Evolutionary conservation across 1,140 invertebrate species (phyloP).

Genomic region (Heliothis virescens): DNA sequence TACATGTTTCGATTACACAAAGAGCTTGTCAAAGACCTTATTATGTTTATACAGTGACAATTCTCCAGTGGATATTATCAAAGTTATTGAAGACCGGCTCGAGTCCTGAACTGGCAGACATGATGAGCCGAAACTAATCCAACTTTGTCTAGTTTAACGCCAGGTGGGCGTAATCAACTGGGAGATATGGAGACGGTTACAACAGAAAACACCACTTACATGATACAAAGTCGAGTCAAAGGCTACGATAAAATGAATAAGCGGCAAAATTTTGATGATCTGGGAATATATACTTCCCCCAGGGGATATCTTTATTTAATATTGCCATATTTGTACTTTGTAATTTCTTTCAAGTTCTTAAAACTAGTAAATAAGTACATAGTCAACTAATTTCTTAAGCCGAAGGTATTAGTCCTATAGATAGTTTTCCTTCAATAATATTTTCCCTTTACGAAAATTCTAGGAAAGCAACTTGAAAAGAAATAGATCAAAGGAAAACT

Average conservation of each 20-base stretch:
- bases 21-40: slow-evolving; percentile 37
- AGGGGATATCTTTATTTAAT: too few species aligned
- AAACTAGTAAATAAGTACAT: too few species aligned
- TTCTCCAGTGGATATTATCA: slow-evolving; percentile 55
- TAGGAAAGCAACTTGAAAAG: slow-evolving; percentile 26
- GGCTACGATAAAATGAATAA: background rate
- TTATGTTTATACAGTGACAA: slow-evolving; percentile 51
- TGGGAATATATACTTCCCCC: too few species aligned
- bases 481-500: slow-evolving; percentile 34
- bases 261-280: too few species aligned
- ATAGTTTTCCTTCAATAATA: slow-evolving; percentile 17
- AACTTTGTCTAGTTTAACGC: slow-evolving; percentile 51
- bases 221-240: background rate
- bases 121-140: slow-evolving; percentile 61
- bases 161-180: slow-evolving; percentile 39
- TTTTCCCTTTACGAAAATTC: slow-evolving; percentile 20
- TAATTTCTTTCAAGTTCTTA: too few species aligned
- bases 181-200: slow-evolving; percentile 24
- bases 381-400: background rate
- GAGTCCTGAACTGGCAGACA: slow-evolving; percentile 36
- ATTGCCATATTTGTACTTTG: too few species aligned
- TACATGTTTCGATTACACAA: slow-evolving; percentile 26
- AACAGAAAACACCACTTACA: background rate
- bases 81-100: slow-evolving; percentile 53
- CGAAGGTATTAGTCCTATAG: background rate